Evolutionary conservation across 2,797 vertebrate species (phyloP), one percentile per base, ranked within the genome.

Genomic region (Paratrypauchen microcephalus): DNA sequence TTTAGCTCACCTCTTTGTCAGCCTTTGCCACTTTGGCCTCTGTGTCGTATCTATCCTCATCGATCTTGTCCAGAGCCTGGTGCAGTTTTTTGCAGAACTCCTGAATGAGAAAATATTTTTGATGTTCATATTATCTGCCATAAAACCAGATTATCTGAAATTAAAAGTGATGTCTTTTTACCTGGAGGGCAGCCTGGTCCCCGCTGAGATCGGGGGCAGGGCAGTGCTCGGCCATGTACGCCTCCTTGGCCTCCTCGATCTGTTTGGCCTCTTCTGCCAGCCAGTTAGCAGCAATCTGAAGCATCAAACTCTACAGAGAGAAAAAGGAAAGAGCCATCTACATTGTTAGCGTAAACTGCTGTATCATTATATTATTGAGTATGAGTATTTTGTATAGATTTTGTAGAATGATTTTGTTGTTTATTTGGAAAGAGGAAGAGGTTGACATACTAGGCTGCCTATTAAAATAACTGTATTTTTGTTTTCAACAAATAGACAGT

Each of bases 281-380:
- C 82, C 88, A 82, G 63, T 1, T 21, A 1, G 84, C 81, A 24
- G 88, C 89, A 21, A 92, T 88, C 76, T 84, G 80, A 50, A 93
- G 90, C 55, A 93, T 73, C 83, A 92, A 0, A 75, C 91, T 97
- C 96, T 97, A 88, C 47, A 71, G 28, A 7, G 54, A 12, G 1
- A 11, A 26, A 45, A 8, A 8, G 12, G 1, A 48, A 16, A 18
- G 15, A 19, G 16, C 4, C 11, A 45, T 45, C n/a, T 50, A 8
- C 8, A 50, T 7, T 3, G 19, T 50, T n/a, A 48, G 16, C 1
- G 47, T 15, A 52, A 45, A 12, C 15, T 45, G 41, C 13, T 30
- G 28, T 30, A 30, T 32, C 32, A 7, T 32, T 32, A 32, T 32
- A 32, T 32, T 32, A 32, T 32, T 7, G 32, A 32, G 32, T 32